Base-by-base conservation (phyloP, 92 coral and sea anemone species). In the Paragorgia papillata region DNA sequence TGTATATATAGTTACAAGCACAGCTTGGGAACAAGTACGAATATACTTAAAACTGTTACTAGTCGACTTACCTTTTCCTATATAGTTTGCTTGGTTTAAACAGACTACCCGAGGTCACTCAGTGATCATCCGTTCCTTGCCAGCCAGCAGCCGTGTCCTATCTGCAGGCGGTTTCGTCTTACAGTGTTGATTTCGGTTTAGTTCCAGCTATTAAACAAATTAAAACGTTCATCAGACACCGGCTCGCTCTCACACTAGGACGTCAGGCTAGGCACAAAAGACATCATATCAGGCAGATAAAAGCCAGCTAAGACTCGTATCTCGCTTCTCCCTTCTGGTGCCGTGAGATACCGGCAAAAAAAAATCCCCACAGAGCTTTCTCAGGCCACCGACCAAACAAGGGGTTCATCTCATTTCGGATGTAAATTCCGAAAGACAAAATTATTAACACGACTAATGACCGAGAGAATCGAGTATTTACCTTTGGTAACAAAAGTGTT, bases 381-480 rank as follows among this genome's bases (percentile, higher is more conserved):
- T 46, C 53, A 46, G n/a, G 2, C 53, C 12, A 46, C n/a, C 59
- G 33, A 37, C 30, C 71, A 20, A 44, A 64, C 51, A 37, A 19
- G 20, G 18, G 24, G n/a, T n/a, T 64, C 35, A 64, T 64, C 71
- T 37, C 28, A 64, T 64, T 64, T n/a, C 71, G 21, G 51, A 37
- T 34, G 71, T 37, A 64, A 64, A 27, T 29, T 27, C 58, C 28
- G 22, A 21, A 54, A 68, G 34, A 37, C 33, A 44, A 68, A 41
- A 27, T 48, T 44, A 68, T 46, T 15, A 46, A 46, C 53, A 9
- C 2, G 2, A 9, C 58, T 68, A 68, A 68, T 68, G 58, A 68
- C 39, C 75, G 29, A 49, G 25, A 68, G 48, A 68, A 44, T 48
- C 26, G 43, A 44, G n/a, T 68, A 32, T 37, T 37, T 68, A 68